These are phyloP conservation scores for Drosophila cognata DNA, from an alignment of 2,888 invertebrate genomes.

Conservation along the genomic window DNA sequence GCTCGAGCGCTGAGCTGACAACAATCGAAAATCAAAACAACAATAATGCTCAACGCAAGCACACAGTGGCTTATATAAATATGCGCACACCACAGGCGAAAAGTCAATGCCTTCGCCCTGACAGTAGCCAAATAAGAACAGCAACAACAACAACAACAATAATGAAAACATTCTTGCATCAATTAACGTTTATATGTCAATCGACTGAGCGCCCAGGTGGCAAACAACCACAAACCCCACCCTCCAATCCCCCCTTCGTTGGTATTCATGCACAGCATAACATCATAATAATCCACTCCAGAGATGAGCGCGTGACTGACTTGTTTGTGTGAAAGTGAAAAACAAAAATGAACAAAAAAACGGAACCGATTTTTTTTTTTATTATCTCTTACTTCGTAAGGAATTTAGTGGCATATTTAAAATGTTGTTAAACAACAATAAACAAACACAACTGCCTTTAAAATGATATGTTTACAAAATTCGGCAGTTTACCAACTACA, in stretches of 20 bases:
- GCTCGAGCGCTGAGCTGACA: conserved; percentile 23
- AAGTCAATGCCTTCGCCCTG: conserved; percentile 64
- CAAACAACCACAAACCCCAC: neutral
- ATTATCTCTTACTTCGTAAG: neutral
- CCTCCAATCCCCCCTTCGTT: neutral
- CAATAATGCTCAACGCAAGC: conserved; percentile 14
- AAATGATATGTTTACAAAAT: neutral
- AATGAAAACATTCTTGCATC: conserved; percentile 26
- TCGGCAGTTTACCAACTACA: neutral
- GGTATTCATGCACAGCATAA: conserved; percentile 11
- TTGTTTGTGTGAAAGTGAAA: neutral
- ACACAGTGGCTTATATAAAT: conserved; percentile 52
- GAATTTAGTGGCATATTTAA: neutral
- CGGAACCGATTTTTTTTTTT: neutral
- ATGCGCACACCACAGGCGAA: conserved; percentile 57
- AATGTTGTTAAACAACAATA: neutral
- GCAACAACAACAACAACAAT: conserved; percentile 11
- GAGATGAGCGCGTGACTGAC: conserved; percentile 18
- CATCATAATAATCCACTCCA: conserved; percentile 7
- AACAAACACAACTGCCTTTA: neutral
- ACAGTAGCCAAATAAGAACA: conserved; percentile 9
- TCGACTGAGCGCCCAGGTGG: conserved; percentile 9
- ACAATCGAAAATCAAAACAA: conserved; percentile 70
- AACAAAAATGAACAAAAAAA: neutral
- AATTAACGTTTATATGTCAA: conserved; percentile 52